These are phyloP conservation scores for Acleris laterana DNA, from an alignment of 2,888 invertebrate species.

Conservation along the genomic window DNA sequence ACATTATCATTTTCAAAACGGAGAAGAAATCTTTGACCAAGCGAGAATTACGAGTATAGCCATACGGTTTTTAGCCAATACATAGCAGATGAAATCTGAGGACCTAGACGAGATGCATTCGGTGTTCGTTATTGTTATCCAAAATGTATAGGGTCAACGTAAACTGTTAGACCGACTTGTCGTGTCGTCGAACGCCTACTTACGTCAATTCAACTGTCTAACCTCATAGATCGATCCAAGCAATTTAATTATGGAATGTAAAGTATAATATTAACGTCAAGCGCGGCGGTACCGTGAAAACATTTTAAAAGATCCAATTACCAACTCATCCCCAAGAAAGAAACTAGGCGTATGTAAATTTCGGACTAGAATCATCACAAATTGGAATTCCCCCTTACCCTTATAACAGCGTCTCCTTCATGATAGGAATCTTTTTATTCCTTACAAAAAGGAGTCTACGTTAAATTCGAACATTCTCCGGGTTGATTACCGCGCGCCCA, in stretches of 20 bases:
- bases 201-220: not conserved
- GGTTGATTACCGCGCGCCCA: slow-evolving; percentile 79
- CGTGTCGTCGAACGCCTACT: no score
- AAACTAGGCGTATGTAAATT: slow-evolving; percentile 61
- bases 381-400: slow-evolving; percentile 75
- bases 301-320: slow-evolving; percentile 9
- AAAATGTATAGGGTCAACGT: no score
- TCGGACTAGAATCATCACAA: slow-evolving; percentile 69
- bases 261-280: not conserved
- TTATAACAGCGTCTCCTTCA: slow-evolving; percentile 70
- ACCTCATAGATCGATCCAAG: not conserved
- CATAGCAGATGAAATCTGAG: no score
- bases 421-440: slow-evolving; percentile 81
- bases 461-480: slow-evolving; percentile 72
- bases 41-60: no score
- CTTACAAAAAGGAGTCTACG: slow-evolving; percentile 73
- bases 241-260: not conserved
- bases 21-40: no score
- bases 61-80: no score
- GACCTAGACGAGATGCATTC: no score
- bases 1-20: slow-evolving; percentile 6
- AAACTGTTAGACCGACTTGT: no score
- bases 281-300: not conserved
- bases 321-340: slow-evolving; percentile 25
- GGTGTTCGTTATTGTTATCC: no score